A percentile compares a stretch with the other conserved stretches of the same genome.
phyloP scores from a whole-genome alignment of 2,113 vertebrate genomes.

The Pollimyrus isidori region DNA sequence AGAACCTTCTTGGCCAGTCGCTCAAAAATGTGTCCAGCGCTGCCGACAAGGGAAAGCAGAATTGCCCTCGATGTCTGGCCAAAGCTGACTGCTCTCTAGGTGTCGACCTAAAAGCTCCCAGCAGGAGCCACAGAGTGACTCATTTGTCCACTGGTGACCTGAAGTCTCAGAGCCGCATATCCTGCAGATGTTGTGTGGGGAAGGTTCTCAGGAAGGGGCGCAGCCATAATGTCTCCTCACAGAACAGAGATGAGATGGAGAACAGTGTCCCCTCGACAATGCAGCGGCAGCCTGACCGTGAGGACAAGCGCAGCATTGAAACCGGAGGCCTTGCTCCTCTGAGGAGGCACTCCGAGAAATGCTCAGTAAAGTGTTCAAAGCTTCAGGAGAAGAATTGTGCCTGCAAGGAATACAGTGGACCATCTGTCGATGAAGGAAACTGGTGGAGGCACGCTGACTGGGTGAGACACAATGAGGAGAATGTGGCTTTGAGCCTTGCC shows the following conservation, averaged over 20 bases:
- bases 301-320: neutral
- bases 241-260: conserved; percentile 27
- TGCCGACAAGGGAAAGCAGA: conserved; percentile 28
- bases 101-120: conserved; percentile 20
- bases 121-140: conserved; percentile 28
- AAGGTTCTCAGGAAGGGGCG: conserved; percentile 22
- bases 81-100: conserved; percentile 23
- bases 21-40: conserved; percentile 20
- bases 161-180: conserved; percentile 31
- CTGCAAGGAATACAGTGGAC: conserved; percentile 28
- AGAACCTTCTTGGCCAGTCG: conserved; percentile 28
- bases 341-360: conserved; percentile 36
- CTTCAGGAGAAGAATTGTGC: conserved; percentile 38
- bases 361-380: conserved; percentile 29
- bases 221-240: neutral
- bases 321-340: conserved; percentile 27
- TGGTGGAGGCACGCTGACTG: conserved; percentile 27
- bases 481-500: neutral
- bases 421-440: conserved; percentile 20
- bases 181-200: conserved; percentile 39
- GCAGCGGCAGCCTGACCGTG: conserved; percentile 14
- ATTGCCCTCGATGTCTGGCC: conserved; percentile 49
- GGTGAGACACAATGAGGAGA: conserved; percentile 40
- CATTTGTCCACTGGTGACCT: conserved; percentile 33
- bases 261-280: conserved; percentile 26